Evolutionary conservation across 2,113 vertebrate genomes (phyloP), one percentile per base, ranked within the genome.

Genomic region (Gyps fulvus): DNA sequence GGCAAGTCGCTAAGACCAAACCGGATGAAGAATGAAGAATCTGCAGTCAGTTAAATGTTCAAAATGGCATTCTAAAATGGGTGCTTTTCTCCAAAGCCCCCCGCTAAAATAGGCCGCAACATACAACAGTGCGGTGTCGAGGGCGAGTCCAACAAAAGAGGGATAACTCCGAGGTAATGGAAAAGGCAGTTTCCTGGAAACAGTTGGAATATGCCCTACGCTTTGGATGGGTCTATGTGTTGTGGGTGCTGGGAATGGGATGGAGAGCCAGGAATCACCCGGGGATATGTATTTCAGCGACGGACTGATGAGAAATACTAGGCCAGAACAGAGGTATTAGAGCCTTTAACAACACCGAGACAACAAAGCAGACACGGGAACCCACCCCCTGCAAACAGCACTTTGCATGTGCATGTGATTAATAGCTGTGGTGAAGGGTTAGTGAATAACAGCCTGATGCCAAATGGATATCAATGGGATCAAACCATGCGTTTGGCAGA

Each of bases 381-480:
- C 57, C 62, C 90, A 70, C 62, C 72, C 86, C 43, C 59, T 71
- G 73, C 72, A 87, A 87, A 87, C 40, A 66, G 40, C 76, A 58
- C 54, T 90, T 90, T 11, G 43, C 81, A 93, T 40, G 45, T 77
- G 92, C 11, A 2, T 59, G 62, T 91, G 94, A 95, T 95, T 95
- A 95, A 90, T 91, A 47, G 93, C 89, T 77, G 62, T 71, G 91
- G 81, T 80, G 69, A 95, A 81, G 84, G 67, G 82, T 50, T 83
- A 93, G 82, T 65, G 81, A 97, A 5, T 32, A 95, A 85, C 45
- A 90, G 84, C 55, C 89, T n/a, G 78, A 83, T 86, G 89, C 93
- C 91, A 95, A 95, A 93, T 83, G 93, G 87, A 81, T 94, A 96
- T 97, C 91, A 83, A 29, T 96, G 81, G 89, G 71, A 91, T 90